Evolutionary conservation across 2,113 vertebrate genomes (phyloP).

Genomic region (Heterotilapia buettikoferi): DNA sequence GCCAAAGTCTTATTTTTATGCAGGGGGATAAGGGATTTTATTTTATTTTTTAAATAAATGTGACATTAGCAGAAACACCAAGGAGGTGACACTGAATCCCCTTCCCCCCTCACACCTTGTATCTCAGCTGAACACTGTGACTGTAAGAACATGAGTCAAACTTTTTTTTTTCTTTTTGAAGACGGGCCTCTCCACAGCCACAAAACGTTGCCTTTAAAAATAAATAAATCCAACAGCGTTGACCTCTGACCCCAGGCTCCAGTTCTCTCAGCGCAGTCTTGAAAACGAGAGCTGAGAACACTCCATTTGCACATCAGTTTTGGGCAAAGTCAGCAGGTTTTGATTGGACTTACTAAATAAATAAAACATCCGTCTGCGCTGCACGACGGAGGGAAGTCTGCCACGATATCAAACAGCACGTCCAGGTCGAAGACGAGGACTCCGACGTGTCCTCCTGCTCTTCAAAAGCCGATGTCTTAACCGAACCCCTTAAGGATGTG

Average conservation of each 20-base stretch:
- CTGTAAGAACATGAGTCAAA: conserved; percentile 48
- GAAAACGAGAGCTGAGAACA: conserved; percentile 18
- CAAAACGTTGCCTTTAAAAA: conserved; percentile 78
- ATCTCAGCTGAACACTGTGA: conserved; percentile 81
- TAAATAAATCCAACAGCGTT: conserved; percentile 37
- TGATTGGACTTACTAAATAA: neutral
- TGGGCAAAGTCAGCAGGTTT: conserved; percentile 12
- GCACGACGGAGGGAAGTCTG: conserved; percentile 5
- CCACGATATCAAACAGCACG: conserved; percentile 9
- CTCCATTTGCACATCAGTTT: conserved; percentile 60
- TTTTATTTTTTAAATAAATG: neutral
- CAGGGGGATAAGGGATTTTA: conserved; percentile 66
- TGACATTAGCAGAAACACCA: conserved; percentile 29
- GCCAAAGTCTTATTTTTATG: conserved; percentile 74
- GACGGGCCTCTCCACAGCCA: conserved; percentile 71
- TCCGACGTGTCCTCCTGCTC: conserved; percentile 4
- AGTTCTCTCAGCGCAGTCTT: conserved; percentile 13
- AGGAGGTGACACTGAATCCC: conserved; percentile 33
- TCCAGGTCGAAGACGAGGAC: neutral
- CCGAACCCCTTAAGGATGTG: neutral
- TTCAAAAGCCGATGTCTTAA: conserved; percentile 66
- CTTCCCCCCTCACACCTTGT: conserved; percentile 3
- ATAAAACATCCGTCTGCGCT: neutral
- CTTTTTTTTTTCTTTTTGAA: conserved; percentile 10
- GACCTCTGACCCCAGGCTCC: conserved; percentile 63